Evolutionary conservation across 2,113 vertebrate genomes (phyloP), one percentile per base, ranked within the genome.

Genomic region (Trochalopteron elliotii): DNA sequence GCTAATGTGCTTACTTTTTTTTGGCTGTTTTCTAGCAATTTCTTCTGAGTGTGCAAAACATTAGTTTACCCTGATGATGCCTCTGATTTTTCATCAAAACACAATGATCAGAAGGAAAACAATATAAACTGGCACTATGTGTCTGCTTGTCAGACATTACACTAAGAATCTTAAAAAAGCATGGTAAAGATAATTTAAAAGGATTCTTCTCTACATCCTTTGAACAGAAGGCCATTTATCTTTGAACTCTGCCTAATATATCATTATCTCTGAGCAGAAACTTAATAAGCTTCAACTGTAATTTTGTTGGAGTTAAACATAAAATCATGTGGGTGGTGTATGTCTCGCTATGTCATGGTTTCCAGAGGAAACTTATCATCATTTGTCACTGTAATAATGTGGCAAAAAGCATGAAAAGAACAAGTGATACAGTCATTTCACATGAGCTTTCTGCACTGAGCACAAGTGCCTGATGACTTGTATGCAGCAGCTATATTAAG

Each of bases 281-380:
- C 80, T 94, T 97, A 95, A 97, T 96, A 96, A 94, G 84, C 39
- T 92, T 97, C 81, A 61, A 47, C 75, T 47, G 39, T 90, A 95
- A 97, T 95, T 97, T 90, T 81, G 92, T 90, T 97, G 95, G 94
- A 90, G 57, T 87, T 89, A 95, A 97, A 94, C 92, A 96, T 53
- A 88, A 96, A 95, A 93, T 93, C 90, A 90, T 50, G 89, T 94
- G 87, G 96, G 96, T 39, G 75, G 89, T 74, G 11, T 82, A 90
- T 60, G 79, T 81, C 75, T 96, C 87, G 47, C 69, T 42, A 9
- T 91, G 89, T 95, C 97, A 85, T 63, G 92, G 89, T 84, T 97
- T 94, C 92, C 61, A 71, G 83, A 77, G 71, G 86, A 96, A 96
- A 97, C 85, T 65, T 87, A 96, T 96, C 92, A 93, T 94, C 93